Evolutionary conservation across 2,888 invertebrate species (phyloP), one percentile per base, ranked within the genome.

Genomic region (Blomia tropicalis): DNA sequence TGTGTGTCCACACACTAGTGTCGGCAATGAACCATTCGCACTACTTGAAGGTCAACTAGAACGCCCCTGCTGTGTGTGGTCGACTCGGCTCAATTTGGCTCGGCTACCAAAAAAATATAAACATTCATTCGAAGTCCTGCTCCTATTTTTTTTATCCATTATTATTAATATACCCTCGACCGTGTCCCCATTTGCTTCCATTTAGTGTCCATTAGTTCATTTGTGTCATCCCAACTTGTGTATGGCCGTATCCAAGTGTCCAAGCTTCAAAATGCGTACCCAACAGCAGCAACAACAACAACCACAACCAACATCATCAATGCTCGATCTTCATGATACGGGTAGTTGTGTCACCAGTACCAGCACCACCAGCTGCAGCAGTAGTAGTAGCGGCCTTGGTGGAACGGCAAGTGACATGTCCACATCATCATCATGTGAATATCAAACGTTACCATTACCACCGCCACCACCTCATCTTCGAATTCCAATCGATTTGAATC

Each of bases 51-150:
- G 51, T 47, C 51, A 47, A 47, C 51, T 47, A 47, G 51, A 7
- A 47, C 51, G 51, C 51, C 51, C 51, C 51, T 47, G 51, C 51
- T 47, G 51, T 47, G 51, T 47, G 51, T 47, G 51, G 51, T 47
- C 51, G 51, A 7, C n/a, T n/a, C n/a, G n/a, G n/a, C n/a, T n/a
- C 11, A 47, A 14, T 47, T 22, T 47, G 22, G 7, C 51, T n/a
- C 51, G 36, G n/a, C n/a, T n/a, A n/a, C n/a, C n/a, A n/a, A n/a
- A n/a, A n/a, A n/a, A n/a, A n/a, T n/a, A n/a, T n/a, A n/a, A n/a
- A n/a, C n/a, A n/a, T n/a, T n/a, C n/a, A n/a, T n/a, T n/a, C n/a
- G n/a, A n/a, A n/a, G n/a, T n/a, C n/a, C n/a, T n/a, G n/a, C n/a
- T n/a, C n/a, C n/a, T n/a, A n/a, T n/a, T n/a, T n/a, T n/a, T n/a